Conservation (phyloP, 2,113 vertebrate genomes). For the Craseonycteris thonglongyai region DNA sequence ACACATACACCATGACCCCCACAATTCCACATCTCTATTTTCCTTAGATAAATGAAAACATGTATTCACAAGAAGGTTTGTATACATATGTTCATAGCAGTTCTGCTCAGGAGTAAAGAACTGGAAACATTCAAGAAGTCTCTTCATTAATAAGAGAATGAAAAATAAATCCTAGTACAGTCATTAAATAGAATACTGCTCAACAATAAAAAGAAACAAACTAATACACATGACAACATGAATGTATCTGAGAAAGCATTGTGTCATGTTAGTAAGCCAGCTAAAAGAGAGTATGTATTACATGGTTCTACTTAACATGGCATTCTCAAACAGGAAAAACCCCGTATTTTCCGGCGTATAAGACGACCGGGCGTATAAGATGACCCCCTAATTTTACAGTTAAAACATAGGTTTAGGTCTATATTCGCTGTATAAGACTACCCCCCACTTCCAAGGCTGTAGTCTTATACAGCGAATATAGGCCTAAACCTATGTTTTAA, state of each 20-base stretch:
- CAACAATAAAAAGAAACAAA: neutral
- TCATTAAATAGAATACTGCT: neutral
- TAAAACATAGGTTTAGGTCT: too few relatives aligned
- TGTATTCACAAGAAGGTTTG: neutral
- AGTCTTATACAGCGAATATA: too few relatives aligned
- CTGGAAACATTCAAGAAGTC: neutral
- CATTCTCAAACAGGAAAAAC: neutral
- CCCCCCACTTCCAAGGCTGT: too few relatives aligned
- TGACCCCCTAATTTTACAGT: too few relatives aligned
- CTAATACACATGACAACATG: neutral
- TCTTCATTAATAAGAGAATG: neutral
- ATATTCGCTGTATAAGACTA: too few relatives aligned
- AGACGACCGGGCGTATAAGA: too few relatives aligned
- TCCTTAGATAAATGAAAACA: conserved; percentile 15
- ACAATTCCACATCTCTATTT: neutral
- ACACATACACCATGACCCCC: neutral
- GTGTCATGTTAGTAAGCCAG: neutral
- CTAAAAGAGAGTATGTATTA: neutral
- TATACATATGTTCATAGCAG: neutral
- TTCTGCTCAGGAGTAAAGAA: neutral
- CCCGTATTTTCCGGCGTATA: too few relatives aligned
- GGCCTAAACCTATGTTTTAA: too few relatives aligned
- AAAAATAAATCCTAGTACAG: neutral
- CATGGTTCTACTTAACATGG: neutral
- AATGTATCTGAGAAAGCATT: neutral